A percentile compares a stretch with the other conserved stretches of the same genome.
Evolutionary conservation across 2,113 vertebrate genomes (phyloP).

Genomic region (Bothrops jararaca): DNA sequence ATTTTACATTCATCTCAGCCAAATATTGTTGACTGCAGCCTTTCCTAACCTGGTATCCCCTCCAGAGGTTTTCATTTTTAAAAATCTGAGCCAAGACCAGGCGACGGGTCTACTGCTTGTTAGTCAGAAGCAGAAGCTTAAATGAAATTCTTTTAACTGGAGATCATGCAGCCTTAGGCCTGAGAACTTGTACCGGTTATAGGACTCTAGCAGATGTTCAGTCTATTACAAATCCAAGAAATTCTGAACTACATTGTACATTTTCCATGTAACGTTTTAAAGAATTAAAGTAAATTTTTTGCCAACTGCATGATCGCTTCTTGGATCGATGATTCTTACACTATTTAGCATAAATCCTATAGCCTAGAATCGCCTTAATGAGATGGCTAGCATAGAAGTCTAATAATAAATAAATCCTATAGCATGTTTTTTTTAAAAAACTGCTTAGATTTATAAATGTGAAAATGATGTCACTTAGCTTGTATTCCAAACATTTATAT

Average conservation of each 20-base stretch:
- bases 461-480: not conserved
- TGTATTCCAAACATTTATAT: not conserved
- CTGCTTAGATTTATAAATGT: not conserved
- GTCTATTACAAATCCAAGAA: not conserved
- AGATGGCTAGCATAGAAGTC: not conserved
- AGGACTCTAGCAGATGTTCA: not conserved
- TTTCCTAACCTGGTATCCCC: not conserved
- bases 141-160: not conserved
- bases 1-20: not conserved
- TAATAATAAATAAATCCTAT: not conserved
- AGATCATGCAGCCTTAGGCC: not conserved
- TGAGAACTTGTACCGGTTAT: not conserved
- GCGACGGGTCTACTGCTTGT: not conserved
- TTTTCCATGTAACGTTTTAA: not conserved
- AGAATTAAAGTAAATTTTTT: not conserved
- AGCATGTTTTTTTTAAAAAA: not conserved
- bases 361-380: not conserved
- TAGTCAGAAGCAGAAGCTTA: not conserved
- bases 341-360: not conserved
- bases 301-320: no score
- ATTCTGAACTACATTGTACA: not conserved
- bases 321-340: not conserved
- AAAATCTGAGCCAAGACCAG: not conserved
- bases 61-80: not conserved
- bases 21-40: not conserved